Evolutionary conservation across 2,888 invertebrate genomes (phyloP).

Genomic region (Cepaea hortensis): DNA sequence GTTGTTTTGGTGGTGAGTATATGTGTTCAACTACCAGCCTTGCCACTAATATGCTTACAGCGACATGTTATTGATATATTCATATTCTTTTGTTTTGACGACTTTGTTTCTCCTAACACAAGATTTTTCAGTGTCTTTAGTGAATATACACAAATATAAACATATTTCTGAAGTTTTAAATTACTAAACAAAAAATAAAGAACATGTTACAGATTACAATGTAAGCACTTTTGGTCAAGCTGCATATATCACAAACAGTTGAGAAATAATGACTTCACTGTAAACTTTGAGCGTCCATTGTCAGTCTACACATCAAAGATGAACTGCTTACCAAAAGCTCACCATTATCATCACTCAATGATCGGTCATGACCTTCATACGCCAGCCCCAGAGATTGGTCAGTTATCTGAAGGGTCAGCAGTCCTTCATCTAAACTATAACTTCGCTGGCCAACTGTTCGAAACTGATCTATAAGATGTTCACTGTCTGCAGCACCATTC

Average conservation of each 20-base stretch:
- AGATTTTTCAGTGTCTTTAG: too few species aligned
- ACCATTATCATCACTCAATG: slow-evolving; percentile 27
- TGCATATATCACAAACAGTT: background rate
- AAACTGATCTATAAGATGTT: background rate
- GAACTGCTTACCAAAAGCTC: background rate
- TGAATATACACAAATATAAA: too few species aligned
- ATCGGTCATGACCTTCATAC: background rate
- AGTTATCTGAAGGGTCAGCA: background rate
- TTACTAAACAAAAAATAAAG: too few species aligned
- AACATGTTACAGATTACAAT: background rate
- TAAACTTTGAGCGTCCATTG: slow-evolving; percentile 10
- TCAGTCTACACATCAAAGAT: background rate
- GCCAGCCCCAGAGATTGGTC: background rate
- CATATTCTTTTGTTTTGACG: too few species aligned
- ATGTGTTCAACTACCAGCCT: too few species aligned
- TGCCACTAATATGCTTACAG: too few species aligned
- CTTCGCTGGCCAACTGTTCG: background rate
- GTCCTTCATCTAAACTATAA: background rate
- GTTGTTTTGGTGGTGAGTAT: too few species aligned
- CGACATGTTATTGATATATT: too few species aligned
- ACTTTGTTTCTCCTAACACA: too few species aligned
- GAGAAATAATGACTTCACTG: too few species aligned
- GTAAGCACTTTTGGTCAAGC: background rate
- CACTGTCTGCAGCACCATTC: background rate
- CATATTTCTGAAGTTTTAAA: too few species aligned